Conservation (phyloP, 2,113 vertebrate species). For the Nycticryphes semicollaris region DNA sequence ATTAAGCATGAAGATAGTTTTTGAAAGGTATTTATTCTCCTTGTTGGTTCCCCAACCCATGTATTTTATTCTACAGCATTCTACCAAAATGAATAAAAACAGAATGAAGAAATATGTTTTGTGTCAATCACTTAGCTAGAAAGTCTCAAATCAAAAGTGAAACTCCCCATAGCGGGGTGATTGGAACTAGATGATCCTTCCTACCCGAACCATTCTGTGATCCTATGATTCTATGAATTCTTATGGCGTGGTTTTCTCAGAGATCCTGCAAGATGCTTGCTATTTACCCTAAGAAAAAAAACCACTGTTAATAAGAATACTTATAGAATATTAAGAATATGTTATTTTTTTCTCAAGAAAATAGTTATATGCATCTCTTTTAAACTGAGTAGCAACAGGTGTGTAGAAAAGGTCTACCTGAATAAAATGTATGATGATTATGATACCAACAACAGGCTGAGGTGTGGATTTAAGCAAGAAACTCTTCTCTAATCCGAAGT, state of each 20-base stretch:
- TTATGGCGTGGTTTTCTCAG: neutral
- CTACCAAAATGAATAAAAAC: neutral
- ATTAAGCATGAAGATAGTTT: neutral
- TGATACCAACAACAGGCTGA: neutral
- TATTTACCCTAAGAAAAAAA: neutral
- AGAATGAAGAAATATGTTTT: neutral
- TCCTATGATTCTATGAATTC: neutral
- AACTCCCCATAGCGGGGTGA: too few relatives aligned
- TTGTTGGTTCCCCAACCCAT: neutral
- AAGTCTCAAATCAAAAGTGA: neutral
- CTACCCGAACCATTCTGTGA: too few relatives aligned
- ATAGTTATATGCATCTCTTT: neutral
- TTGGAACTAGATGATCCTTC: too few relatives aligned
- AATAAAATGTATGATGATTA: neutral
- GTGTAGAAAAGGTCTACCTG: neutral
- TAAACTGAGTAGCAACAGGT: neutral
- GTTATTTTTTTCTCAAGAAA: neutral
- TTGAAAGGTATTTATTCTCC: neutral
- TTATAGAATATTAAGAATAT: neutral
- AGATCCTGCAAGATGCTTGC: neutral
- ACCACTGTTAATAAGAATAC: neutral
- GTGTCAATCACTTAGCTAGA: neutral
- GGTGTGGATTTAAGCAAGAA: neutral
- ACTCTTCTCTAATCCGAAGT: neutral
- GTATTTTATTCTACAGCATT: neutral